phyloP scores from a whole-genome alignment of 1,140 invertebrate genomes.

The Diachasmimorpha longicaudata region DNA sequence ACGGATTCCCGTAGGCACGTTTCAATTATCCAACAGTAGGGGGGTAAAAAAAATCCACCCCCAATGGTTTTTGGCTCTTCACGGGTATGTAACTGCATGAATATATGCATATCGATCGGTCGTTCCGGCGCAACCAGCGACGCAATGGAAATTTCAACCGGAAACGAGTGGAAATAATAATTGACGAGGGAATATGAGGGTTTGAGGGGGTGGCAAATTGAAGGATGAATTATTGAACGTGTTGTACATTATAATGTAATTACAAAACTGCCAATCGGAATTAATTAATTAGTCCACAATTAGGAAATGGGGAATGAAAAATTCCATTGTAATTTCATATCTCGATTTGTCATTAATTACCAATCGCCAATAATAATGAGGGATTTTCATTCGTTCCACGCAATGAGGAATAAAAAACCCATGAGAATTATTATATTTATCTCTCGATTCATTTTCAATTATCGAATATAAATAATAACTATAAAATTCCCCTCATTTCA shows the following conservation, averaged over 20 bases:
- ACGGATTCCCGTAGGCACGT: conserved; percentile 41
- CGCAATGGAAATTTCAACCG: conserved; percentile 26
- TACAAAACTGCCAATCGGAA: conserved; percentile 18
- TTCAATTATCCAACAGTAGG: conserved; percentile 43
- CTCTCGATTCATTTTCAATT: no score
- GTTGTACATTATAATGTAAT: conserved; percentile 11
- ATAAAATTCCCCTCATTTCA: no score
- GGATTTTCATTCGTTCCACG: no score
- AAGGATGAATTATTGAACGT: conserved; percentile 23
- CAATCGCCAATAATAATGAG: no score
- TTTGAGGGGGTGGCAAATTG: no score
- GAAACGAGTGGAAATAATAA: conserved; percentile 24
- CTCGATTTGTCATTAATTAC: no score
- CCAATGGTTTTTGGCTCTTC: conserved; percentile 21
- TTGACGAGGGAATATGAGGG: neutral
- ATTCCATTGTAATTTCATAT: neutral
- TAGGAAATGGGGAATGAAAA: neutral
- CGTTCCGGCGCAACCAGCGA: neutral
- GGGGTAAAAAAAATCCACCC: neutral
- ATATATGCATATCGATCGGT: conserved; percentile 13
- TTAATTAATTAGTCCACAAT: conserved; percentile 9
- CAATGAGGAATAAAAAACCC: no score
- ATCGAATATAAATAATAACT: no score
- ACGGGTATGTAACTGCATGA: neutral
- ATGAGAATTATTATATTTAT: no score